Conservation (phyloP, 2,113 vertebrate species). For the Callithrix jacchus region DNA sequence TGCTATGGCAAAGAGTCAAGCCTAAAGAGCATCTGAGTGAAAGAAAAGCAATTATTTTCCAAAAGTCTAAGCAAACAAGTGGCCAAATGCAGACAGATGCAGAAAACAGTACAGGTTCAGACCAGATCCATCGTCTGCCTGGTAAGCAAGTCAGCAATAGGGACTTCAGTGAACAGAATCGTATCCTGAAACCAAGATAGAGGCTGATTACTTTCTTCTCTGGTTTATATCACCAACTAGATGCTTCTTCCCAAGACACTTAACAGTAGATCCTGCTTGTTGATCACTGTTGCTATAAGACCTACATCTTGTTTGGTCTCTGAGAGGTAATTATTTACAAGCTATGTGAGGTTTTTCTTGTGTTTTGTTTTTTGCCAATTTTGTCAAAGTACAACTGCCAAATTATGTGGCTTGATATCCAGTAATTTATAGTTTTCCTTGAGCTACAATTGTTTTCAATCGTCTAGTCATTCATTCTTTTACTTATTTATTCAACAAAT, state of each 20-base stretch:
- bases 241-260: not conserved
- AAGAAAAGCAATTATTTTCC: slow-evolving; percentile 25
- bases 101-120: not conserved
- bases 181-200: not conserved
- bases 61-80: not conserved
- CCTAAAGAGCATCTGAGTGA: not conserved
- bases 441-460: not conserved
- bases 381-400: not conserved
- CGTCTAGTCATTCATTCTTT: not conserved
- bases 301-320: not conserved
- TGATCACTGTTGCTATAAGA: not conserved
- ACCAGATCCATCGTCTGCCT: not conserved
- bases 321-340: not conserved
- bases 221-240: not conserved
- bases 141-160: not conserved
- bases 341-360: not conserved
- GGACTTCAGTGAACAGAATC: not conserved
- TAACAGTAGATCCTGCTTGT: not conserved
- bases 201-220: not conserved
- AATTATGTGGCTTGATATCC: not conserved
- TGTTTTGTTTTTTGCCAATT: not conserved
- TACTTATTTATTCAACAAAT: not conserved
- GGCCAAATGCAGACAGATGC: not conserved
- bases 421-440: not conserved
- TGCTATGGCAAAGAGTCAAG: slow-evolving; percentile 13